A percentile compares a stretch with the other conserved stretches of the same genome.
Evolutionary conservation across 2,888 invertebrate species (phyloP).

Genomic region (Tillus elongatus): DNA sequence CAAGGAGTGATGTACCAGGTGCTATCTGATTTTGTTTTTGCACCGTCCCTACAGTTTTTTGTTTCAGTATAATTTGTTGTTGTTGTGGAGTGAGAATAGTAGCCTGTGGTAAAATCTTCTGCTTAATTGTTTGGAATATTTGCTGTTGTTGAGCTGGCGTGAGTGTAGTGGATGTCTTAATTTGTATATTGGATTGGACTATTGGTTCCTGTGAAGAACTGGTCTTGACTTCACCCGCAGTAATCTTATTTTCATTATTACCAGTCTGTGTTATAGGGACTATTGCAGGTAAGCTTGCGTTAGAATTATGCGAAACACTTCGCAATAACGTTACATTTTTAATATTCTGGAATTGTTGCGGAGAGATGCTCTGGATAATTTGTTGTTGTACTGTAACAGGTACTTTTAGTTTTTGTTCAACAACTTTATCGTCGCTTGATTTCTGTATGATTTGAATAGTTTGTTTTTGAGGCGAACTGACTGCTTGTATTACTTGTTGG

Average conservation of each 20-base stretch:
- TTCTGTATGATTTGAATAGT: constrained; percentile 13
- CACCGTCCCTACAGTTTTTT: constrained; percentile 41
- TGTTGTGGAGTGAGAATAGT: constrained; percentile 34
- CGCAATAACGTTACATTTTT: constrained; percentile 38
- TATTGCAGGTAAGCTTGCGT: constrained; percentile 15
- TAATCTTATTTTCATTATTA: constrained; percentile 12
- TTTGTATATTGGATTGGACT: constrained; percentile 26
- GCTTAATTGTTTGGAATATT: constrained; percentile 41
- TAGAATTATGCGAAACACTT: constrained; percentile 21
- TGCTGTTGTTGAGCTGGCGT: constrained; percentile 42
- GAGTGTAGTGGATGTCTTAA: constrained; percentile 31
- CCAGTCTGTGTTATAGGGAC: constrained; percentile 5
- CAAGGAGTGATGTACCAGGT: constrained; percentile 15
- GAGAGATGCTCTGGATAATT: constrained; percentile 34
- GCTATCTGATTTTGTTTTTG: constrained; percentile 23
- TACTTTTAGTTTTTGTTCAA: constrained; percentile 15
- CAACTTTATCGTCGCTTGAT: constrained; percentile 15
- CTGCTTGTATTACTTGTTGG: constrained; percentile 23
- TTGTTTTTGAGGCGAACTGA: constrained; percentile 20
- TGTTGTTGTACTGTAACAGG: constrained; percentile 32
- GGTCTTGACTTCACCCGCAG: constrained; percentile 10
- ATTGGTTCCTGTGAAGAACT: constrained; percentile 20
- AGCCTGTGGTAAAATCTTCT: constrained; percentile 38
- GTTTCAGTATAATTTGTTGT: constrained; percentile 44
- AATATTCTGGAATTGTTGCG: constrained; percentile 37